Conservation (phyloP, 2,888 invertebrate genomes). For the Cartodere bifasciata region DNA sequence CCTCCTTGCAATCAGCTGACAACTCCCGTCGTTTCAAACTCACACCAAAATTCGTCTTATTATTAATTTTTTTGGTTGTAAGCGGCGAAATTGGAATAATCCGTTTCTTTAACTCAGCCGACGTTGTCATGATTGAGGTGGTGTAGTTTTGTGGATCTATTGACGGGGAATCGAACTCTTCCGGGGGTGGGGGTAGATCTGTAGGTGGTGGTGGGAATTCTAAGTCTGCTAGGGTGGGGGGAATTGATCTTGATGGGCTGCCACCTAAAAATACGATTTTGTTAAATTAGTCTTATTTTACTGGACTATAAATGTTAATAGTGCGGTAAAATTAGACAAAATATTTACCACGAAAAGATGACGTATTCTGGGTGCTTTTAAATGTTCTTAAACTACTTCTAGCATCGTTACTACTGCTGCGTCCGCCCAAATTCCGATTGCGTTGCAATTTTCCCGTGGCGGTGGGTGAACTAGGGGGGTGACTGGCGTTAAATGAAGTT, state of each 20-base stretch:
- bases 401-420: conserved; percentile 34
- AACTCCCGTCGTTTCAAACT: conserved; percentile 55
- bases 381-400: conserved; percentile 35
- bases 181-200: conserved; percentile 67
- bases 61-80: conserved; percentile 27
- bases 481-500: conserved; percentile 42
- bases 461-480: conserved; percentile 47
- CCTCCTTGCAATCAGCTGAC: conserved; percentile 40
- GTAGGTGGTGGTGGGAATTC: conserved; percentile 81
- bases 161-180: conserved; percentile 40
- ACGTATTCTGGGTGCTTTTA: conserved; percentile 26
- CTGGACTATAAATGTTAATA: too few relatives aligned
- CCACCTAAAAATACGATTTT: conserved; percentile 40
- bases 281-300: not conserved
- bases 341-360: conserved; percentile 25
- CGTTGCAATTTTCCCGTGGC: conserved; percentile 44
- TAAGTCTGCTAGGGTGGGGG: conserved; percentile 66
- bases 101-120: conserved; percentile 29
- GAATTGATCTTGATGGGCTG: conserved; percentile 57
- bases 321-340: not conserved
- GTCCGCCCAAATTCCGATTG: conserved; percentile 32
- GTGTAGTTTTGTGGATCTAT: conserved; percentile 24
- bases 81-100: conserved; percentile 28
- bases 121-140: conserved; percentile 25
- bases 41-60: conserved; percentile 48